Base-by-base conservation (phyloP, 2,888 invertebrate genomes). In the Platerodrilus igneus region DNA sequence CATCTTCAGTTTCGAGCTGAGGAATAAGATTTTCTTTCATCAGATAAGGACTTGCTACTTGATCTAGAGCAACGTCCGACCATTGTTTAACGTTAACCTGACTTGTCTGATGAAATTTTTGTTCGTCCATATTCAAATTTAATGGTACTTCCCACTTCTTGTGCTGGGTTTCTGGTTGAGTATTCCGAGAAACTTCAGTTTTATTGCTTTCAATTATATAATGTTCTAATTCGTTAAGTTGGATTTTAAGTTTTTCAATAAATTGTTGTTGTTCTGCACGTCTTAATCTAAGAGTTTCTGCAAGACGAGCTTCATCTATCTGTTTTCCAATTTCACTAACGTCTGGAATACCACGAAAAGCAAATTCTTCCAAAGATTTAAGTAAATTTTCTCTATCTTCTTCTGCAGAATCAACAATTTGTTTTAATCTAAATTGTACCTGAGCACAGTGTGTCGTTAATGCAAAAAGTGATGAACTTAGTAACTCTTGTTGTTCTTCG, bases 361-460 rank as follows among this genome's bases (percentile, higher is more conserved):
- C 96, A 72, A 99, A 99, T 66, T 95, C 91, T 68, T 99, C 96
- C 35, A 99, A 73, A 49, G 93, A 94, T 64, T 91, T 89, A 25
- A 99, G 69, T 62, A 99, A 73, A 18, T 73, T 78, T 76, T 97
- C 95, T 64, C 93, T 93, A 57, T 93, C 88, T 54, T 85, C 82
- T 1, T 78, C 69, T 0, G 89, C 83, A 2, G 93, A 89, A 66
- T 89, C 89, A 2, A 92, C 82, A 57, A 93, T 90, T 72, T 93
- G 93, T 28, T 89, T 78, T 37, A 93, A 75, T 45, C 93, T 79
- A 68, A 93, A 85, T 66, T 93, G 93, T 4, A 92, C 84, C 72
- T 99, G 97, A 30, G 97, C 99, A 68, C 99, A 94, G 71, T 99
- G 99, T 13, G 96, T 92, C 4, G 97, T 96, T 59, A 99, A 72